Evolutionary conservation across 2,113 vertebrate genomes (phyloP).

Genomic region (Plecotus auritus): DNA sequence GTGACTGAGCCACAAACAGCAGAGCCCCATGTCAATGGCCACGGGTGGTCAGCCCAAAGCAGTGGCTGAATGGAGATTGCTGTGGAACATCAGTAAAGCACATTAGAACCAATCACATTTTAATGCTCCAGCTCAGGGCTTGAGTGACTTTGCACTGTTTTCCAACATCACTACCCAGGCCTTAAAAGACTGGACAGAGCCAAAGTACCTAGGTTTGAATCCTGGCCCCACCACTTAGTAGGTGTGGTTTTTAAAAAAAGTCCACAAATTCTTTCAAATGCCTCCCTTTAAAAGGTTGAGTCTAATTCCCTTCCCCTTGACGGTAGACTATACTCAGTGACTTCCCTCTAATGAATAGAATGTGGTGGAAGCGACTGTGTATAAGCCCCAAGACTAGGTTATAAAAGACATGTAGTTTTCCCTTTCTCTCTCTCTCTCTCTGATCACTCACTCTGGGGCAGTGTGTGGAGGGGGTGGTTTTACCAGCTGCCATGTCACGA

Average conservation of each 20-base stretch:
- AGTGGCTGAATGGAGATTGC: neutral
- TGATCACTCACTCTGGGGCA: neutral
- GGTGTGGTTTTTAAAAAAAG: neutral
- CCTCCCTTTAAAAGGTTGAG: neutral
- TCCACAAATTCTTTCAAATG: neutral
- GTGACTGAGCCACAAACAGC: too few species aligned
- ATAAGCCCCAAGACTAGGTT: neutral
- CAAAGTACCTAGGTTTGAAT: neutral
- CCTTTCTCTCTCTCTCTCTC: neutral
- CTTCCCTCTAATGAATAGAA: neutral
- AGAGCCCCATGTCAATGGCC: neutral
- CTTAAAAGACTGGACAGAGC: neutral
- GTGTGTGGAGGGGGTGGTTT: accelerated
- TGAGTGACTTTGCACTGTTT: neutral
- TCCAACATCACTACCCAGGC: neutral
- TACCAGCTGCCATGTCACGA: neutral
- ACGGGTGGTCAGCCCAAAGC: neutral
- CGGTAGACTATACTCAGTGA: neutral
- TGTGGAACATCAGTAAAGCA: neutral
- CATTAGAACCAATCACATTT: neutral
- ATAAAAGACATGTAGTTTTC: neutral
- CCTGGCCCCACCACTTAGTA: neutral
- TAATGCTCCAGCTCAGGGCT: neutral
- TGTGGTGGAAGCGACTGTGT: neutral
- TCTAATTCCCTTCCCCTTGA: neutral